phyloP scores from a whole-genome alignment of 2,888 invertebrate genomes.

The Dynastes tityus region DNA sequence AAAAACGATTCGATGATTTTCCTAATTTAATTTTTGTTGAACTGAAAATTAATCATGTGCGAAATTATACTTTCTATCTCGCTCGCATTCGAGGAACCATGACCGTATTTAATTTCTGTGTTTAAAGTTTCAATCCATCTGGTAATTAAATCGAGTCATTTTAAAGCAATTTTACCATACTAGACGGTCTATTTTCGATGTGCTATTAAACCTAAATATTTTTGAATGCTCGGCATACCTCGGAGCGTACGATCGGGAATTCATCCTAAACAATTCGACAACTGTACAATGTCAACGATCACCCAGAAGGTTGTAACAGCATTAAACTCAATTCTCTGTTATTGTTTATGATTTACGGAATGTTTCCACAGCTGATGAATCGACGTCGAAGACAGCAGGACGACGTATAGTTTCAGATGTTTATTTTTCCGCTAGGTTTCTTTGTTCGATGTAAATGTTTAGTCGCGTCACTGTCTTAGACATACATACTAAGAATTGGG shows the following conservation, averaged over 20 bases:
- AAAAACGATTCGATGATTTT: neutral
- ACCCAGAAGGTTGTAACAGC: neutral
- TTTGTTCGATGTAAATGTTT: constrained; percentile 44
- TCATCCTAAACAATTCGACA: constrained; percentile 7
- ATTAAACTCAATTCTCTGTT: neutral
- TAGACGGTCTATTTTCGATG: neutral
- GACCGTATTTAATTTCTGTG: neutral
- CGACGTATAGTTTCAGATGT: constrained; percentile 15
- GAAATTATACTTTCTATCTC: constrained; percentile 26
- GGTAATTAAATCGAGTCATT: constrained; percentile 5
- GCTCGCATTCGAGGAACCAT: neutral
- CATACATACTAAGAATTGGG: neutral
- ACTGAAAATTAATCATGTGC: constrained; percentile 25
- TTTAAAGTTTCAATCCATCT: neutral
- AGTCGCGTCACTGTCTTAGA: neutral
- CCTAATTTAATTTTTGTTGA: constrained; percentile 1
- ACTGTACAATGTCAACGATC: constrained; percentile 24
- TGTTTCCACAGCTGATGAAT: constrained; percentile 20
- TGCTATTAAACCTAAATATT: constrained; percentile 16
- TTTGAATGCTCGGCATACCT: neutral
- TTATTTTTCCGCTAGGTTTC: constrained; percentile 21
- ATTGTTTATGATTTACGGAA: constrained; percentile 2
- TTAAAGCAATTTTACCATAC: neutral
- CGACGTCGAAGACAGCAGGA: constrained; percentile 9
- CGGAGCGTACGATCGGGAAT: neutral